Conservation (phyloP, 2,113 vertebrate species). For the Eublepharis macularius region DNA sequence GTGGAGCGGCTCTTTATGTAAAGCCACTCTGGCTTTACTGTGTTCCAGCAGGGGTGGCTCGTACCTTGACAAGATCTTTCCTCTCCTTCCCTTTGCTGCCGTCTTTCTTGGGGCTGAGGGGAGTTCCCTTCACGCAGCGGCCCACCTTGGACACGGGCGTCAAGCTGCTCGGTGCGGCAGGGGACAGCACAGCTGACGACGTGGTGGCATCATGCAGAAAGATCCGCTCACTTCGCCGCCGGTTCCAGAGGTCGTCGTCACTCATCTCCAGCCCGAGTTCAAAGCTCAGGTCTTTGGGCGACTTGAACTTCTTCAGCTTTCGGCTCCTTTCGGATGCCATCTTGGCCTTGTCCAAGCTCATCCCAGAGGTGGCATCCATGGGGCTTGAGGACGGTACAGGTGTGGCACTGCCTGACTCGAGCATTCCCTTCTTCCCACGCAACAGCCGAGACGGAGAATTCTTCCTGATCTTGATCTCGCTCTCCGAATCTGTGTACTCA, state of each 20-base stretch:
- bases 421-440: slow-evolving; percentile 85
- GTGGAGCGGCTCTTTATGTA: no score
- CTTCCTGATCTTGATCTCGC: slow-evolving; percentile 85
- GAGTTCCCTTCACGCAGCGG: slow-evolving; percentile 78
- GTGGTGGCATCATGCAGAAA: slow-evolving; percentile 89
- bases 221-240: slow-evolving; percentile 93
- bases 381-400: slow-evolving; percentile 49
- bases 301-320: slow-evolving; percentile 82
- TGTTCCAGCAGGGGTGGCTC: not conserved
- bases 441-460: slow-evolving; percentile 83
- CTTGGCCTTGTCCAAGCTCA: slow-evolving; percentile 76
- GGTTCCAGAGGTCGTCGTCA: slow-evolving; percentile 91
- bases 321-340: slow-evolving; percentile 78
- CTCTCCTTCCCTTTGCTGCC: slow-evolving; percentile 79
- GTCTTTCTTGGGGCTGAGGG: slow-evolving; percentile 81
- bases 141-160: slow-evolving; percentile 72
- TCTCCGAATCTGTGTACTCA: slow-evolving; percentile 93
- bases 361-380: slow-evolving; percentile 55
- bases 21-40: no score
- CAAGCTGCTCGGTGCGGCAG: not conserved
- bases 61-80: slow-evolving; percentile 79
- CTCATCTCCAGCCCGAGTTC: slow-evolving; percentile 85
- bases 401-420: slow-evolving; percentile 75
- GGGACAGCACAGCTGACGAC: slow-evolving; percentile 66
- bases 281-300: slow-evolving; percentile 82